phyloP scores from a whole-genome alignment of 1,140 invertebrate species.

The Calycopis cecrops region DNA sequence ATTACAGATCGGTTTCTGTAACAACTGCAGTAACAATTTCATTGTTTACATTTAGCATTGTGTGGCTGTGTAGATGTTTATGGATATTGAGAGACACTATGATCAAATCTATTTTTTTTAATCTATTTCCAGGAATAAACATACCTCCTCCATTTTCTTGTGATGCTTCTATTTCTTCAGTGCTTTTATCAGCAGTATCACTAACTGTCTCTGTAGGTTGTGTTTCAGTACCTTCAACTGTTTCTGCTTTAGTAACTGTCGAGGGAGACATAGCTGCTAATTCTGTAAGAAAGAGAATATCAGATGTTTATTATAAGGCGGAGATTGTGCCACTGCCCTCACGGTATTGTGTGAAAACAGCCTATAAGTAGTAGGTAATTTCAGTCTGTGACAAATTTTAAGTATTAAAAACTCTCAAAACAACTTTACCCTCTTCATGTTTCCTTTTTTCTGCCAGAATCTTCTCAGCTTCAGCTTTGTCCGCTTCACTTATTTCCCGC shows the following conservation, averaged over 20 bases:
- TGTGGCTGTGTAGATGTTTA: too few species aligned
- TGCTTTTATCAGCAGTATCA: constrained; percentile 14
- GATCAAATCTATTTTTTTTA: not conserved
- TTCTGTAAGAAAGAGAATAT: constrained; percentile 21
- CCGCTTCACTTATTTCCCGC: constrained; percentile 77
- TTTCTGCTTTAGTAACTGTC: constrained; percentile 43
- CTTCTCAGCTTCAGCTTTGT: constrained; percentile 76
- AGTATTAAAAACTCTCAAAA: constrained; percentile 5
- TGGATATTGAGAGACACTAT: too few species aligned
- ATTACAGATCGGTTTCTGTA: too few species aligned
- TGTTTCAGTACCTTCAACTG: constrained; percentile 19
- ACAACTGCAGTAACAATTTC: too few species aligned
- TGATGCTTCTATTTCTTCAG: constrained; percentile 25
- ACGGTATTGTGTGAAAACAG: too few species aligned
- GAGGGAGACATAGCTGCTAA: constrained; percentile 32
- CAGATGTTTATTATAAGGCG: too few species aligned
- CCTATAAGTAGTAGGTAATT: too few species aligned
- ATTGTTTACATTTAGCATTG: too few species aligned
- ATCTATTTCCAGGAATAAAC: constrained; percentile 2
- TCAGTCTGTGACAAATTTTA: too few species aligned
- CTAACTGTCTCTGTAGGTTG: not conserved
- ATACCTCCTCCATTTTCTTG: constrained; percentile 30
- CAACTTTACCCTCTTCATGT: constrained; percentile 46
- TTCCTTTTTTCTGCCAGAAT: constrained; percentile 73
- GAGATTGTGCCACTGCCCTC: too few species aligned